Evolutionary conservation across 2,797 vertebrate genomes (phyloP), one percentile per base, ranked within the genome.

Genomic region (Oryzias sinensis): DNA sequence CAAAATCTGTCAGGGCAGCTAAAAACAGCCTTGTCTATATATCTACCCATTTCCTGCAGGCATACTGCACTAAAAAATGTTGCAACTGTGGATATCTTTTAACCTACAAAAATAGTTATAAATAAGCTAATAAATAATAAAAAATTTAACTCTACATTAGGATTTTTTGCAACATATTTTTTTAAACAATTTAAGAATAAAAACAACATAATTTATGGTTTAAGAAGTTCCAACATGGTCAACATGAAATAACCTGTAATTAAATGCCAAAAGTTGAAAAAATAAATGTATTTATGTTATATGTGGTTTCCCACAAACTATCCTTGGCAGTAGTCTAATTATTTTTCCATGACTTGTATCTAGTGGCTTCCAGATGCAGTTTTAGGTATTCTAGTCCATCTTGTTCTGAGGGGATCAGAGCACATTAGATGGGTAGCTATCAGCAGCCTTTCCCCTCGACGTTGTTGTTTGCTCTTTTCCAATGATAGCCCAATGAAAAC

Each of bases 401-500:
- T 71, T 16, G 20, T 20, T 77, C 79, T 50, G 73, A 16, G 14
- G 70, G 68, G 85, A 67, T 49, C 4, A 0, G 14, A 62, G 70
- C 47, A 8, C 78, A 82, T 86, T 82, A 82, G 68, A 79, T 56
- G 73, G 13, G 9, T 33, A 65, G 72, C 76, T 63, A 78, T 84
- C 71, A 54, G 66, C 58, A 62, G 63, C 77, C 70, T 72, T 72
- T 74, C 72, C 79, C 77, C 76, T 68, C 70, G 76, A 82, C 74
- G 55, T 77, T 75, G 81, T 77, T 87, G 87, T 88, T 88, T 85
- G 79, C 73, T 76, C 70, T 87, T 66, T 62, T 69, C 78, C 81
- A 85, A 84, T 83, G 84, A 88, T 80, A 76, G 77, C 66, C 11
- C 79, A 49, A 89, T 86, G 83, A 91, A 88, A 89, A 89, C 89